A percentile compares a stretch with the other conserved stretches of the same genome.
Evolutionary conservation across 2,113 vertebrate species (phyloP).

Genomic region (Papio anubis): DNA sequence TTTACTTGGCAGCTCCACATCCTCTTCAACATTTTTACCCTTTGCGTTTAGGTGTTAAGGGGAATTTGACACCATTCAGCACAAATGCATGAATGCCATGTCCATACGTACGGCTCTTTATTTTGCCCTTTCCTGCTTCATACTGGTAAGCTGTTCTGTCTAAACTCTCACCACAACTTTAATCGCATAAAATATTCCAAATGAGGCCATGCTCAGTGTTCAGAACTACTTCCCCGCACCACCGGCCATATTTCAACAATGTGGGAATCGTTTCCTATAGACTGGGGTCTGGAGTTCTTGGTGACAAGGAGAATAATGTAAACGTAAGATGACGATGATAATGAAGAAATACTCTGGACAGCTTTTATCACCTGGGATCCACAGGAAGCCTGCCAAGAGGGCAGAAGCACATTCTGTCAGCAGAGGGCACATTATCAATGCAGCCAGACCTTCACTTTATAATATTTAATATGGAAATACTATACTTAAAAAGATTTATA

Average conservation of each 20-base stretch:
- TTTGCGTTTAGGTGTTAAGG: neutral
- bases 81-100: neutral
- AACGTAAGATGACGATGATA: neutral
- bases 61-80: neutral
- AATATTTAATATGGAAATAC: slow-evolving; percentile 69
- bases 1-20: neutral
- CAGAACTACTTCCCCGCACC: neutral
- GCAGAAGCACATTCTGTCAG: neutral
- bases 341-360: slow-evolving; percentile 1
- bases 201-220: rapidly evolving
- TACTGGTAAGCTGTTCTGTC: neutral
- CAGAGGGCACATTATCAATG: neutral
- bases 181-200: neutral
- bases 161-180: neutral
- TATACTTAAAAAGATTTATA: slow-evolving; percentile 61
- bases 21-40: neutral
- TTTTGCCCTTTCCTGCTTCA: neutral
- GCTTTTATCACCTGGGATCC: neutral
- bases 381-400: slow-evolving; percentile 23
- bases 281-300: neutral
- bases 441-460: neutral
- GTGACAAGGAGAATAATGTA: slow-evolving; percentile 35
- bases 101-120: neutral
- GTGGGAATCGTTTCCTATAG: neutral
- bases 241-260: neutral